Base-by-base conservation (phyloP, 2,113 vertebrate genomes). In the Puffinus mauretanicus region DNA sequence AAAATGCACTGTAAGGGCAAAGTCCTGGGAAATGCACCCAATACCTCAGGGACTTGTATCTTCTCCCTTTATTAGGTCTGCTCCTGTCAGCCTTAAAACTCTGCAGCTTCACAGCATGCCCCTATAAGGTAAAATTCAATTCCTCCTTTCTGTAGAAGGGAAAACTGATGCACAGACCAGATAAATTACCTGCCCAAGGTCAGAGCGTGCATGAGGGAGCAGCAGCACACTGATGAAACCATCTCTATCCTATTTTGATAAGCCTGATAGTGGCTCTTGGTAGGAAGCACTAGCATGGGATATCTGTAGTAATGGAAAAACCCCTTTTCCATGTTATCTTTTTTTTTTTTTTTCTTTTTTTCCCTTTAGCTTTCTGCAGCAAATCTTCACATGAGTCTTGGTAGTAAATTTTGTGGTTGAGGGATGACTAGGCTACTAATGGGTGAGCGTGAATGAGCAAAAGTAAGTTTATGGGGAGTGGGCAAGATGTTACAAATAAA, bases 101-200 rank as follows among this genome's bases (percentile, higher is more conserved):
- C 92, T 62, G 51, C 26, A 78, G 40, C 61, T 91, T 87, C 81
- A 78, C 76, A 54, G 18, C 55, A 83, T 95, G 77, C 14, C 94
- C 89, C 93, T 82, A 78, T 86, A 96, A 78, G 93, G 86, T 67
- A 94, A 95, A 96, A 96, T 84, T 82, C 73, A 96, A 95, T 96
- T 84, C 81, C 26, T 44, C 6, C 38, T 69, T 84, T 82, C 94
- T 55, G n/a, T 46, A 79, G 89, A 88, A 84, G 69, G 60, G 65
- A 91, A 93, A 89, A 85, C 84, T 79, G 89, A 94, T 71, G 83
- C 44, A 67, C 51, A 75, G 69, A 75, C n/a, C 83, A 77, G 91
- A 94, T 81, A 91, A 94, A 95, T 95, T 84, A 89, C 83, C 88
- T 95, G 83, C 77, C 77, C 73, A 92, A 95, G 91, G 89, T 96